Base-by-base conservation (phyloP, 2,797 vertebrate genomes). In the Argya squamiceps region DNA sequence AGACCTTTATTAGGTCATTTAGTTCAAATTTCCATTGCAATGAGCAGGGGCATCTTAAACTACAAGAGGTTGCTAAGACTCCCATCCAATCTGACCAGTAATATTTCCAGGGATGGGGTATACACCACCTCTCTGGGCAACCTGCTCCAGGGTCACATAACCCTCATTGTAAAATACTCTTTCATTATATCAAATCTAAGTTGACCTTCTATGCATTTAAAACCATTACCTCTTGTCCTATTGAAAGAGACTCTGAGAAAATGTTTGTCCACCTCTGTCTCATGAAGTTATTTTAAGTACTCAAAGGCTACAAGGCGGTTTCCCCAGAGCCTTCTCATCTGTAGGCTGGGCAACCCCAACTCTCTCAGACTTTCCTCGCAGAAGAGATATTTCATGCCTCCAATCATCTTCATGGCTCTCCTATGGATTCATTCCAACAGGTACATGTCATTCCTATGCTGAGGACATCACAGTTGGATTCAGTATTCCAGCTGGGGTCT, bases 231-330 rank as follows among this genome's bases (percentile, higher is more conserved):
- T 37, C 44, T 39, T 32, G 9, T 59, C 12, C 14, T 39, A 10
- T 36, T 4, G 4, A 12, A 64, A 27, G 15, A 46, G 4, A 50
- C 17, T 14, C 24, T 32, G 13, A 37, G 34, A 70, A 83, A 77
- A 77, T 22, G 9, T 29, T 69, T 30, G 32, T 44, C 29, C 8
- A 2, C 11, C 7, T 44, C 11, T 50, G 5, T 39, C 20, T 30
- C 52, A 30, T 8, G 30, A 70, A 15, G 17, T 13, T 32, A 6
- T n/a, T 76, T 58, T 37, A 77, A 44, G 37, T 30, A 58, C 43
- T 64, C 27, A 63, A 36, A 50, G 29, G 3, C 4, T 70, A 5
- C 17, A 50, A 8, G 11, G 20, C 0, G 0, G 8, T 56, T 32
- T 49, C n/a, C 36, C 20, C 49, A 56, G 36, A 49, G 10, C 20